Conservation (phyloP, 2,888 invertebrate species). For the Chrysotoxum bicinctum region DNA sequence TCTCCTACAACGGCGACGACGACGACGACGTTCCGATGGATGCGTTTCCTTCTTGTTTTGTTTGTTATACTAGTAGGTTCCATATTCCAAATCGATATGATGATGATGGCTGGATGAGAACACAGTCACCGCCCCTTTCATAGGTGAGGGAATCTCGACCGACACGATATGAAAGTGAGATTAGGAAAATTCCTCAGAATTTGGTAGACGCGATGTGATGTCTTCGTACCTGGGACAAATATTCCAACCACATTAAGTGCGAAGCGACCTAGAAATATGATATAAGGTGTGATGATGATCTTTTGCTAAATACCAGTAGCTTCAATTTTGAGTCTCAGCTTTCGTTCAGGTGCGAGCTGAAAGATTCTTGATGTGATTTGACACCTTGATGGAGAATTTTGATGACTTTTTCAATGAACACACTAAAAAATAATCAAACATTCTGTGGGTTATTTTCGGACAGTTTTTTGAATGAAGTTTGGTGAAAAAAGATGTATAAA, state of each 20-base stretch:
- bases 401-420: background rate
- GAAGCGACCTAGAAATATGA: slow-evolving; percentile 54
- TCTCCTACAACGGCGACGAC: slow-evolving; percentile 21
- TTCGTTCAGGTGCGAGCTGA: slow-evolving; percentile 10
- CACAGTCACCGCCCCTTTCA: slow-evolving; percentile 48
- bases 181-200: slow-evolving; percentile 40
- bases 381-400: background rate
- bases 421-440: too few relatives aligned
- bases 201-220: slow-evolving; percentile 1
- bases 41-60: slow-evolving; percentile 43
- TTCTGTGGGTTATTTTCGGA: too few relatives aligned
- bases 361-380: slow-evolving; percentile 28
- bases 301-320: slow-evolving; percentile 58
- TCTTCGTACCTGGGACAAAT: background rate
- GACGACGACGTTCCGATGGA: slow-evolving; percentile 63
- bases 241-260: slow-evolving; percentile 24
- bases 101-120: background rate
- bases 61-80: slow-evolving; percentile 1
- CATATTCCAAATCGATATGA: slow-evolving; percentile 40
- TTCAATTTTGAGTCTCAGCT: slow-evolving; percentile 2
- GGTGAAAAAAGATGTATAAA: too few relatives aligned
- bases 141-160: background rate
- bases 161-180: slow-evolving; percentile 44
- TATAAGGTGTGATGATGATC: background rate
- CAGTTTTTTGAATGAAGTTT: background rate